Evolutionary conservation across 2,797 vertebrate species (phyloP).

Genomic region (Aotus griseimembra): DNA sequence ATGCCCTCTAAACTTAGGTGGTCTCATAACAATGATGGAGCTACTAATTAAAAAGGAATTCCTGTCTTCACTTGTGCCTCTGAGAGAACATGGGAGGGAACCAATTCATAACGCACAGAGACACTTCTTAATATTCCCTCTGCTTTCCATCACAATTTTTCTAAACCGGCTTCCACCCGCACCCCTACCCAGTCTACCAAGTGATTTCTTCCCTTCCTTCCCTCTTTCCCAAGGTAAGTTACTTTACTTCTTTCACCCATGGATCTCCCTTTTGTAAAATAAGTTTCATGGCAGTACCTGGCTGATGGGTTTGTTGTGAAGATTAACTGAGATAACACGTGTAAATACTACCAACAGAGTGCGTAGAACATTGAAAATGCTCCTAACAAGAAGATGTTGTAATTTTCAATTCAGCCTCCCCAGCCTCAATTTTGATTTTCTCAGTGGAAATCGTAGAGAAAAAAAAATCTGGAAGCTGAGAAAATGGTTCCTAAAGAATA

Average conservation of each 20-base stretch:
- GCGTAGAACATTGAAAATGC: not conserved
- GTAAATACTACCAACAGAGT: not conserved
- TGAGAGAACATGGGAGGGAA: conserved; percentile 43
- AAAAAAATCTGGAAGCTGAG: conserved; percentile 26
- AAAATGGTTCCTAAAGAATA: conserved; percentile 12
- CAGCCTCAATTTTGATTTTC: conserved; percentile 22
- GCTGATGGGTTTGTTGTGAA: not conserved
- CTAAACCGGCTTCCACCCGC: not conserved
- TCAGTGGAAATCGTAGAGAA: not conserved
- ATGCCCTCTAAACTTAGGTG: not conserved
- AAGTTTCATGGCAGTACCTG: not conserved
- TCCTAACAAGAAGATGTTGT: not conserved
- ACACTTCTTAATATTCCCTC: not conserved
- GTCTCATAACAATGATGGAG: conserved; percentile 36
- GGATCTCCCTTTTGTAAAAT: not conserved
- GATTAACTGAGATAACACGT: not conserved
- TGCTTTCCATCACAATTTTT: not conserved
- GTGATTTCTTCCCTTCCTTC: not conserved
- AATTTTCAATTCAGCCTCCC: not conserved
- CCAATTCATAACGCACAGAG: conserved; percentile 20
- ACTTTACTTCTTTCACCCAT: not conserved
- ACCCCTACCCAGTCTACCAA: not conserved
- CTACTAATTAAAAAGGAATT: conserved; percentile 60
- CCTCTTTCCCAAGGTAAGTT: not conserved
- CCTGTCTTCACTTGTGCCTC: conserved; percentile 2